Percentiles rank a stretch among this genome's conserved stretches.
Conservation (phyloP, 2,113 vertebrate species). For the Uria lomvia region DNA sequence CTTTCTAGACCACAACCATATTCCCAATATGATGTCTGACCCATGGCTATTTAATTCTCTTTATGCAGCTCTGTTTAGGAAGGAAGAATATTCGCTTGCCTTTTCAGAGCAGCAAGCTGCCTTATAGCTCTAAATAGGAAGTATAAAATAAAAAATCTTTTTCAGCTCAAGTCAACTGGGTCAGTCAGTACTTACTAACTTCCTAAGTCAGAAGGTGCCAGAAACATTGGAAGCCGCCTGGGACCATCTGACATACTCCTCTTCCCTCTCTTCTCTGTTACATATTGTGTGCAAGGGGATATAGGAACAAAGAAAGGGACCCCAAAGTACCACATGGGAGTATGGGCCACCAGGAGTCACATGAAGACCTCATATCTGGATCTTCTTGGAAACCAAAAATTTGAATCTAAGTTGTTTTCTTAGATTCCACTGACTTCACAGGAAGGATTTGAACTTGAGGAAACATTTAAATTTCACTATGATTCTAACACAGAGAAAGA, state of each 20-base stretch:
- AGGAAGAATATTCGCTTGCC: not conserved
- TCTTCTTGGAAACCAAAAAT: not conserved
- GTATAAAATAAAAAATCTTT: not conserved
- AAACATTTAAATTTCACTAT: not conserved
- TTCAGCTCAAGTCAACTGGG: not conserved
- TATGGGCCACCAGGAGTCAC: not conserved
- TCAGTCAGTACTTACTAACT: not conserved
- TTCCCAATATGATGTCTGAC: not conserved
- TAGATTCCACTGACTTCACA: not conserved
- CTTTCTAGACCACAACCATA: not conserved
- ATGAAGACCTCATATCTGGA: not conserved
- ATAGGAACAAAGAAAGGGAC: not conserved
- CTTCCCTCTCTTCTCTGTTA: not conserved
- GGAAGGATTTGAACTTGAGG: not conserved
- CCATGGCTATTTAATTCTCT: not conserved
- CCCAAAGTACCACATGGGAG: not conserved
- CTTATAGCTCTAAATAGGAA: not conserved
- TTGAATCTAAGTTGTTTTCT: not conserved
- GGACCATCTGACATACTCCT: not conserved
- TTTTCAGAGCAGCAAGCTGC: not conserved
- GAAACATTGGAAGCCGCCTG: not conserved
- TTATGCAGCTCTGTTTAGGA: not conserved
- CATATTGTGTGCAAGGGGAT: not conserved
- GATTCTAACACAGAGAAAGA: not conserved
- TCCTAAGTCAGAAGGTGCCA: not conserved